Conservation (phyloP, 2,888 invertebrate genomes). For the Oscheius sp. region DNA sequence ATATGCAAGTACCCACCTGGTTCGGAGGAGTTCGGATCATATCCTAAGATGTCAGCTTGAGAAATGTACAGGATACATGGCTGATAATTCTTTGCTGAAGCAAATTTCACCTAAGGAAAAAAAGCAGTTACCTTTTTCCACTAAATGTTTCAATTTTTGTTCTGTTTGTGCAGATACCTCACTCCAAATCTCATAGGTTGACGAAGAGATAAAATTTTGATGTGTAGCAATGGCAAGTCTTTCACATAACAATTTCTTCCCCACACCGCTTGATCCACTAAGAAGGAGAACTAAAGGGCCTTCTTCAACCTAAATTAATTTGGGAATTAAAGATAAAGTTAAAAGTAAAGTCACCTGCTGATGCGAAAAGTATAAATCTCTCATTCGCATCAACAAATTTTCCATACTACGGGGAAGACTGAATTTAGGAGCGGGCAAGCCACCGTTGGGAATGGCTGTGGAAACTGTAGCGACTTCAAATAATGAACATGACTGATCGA, state of each 20-base stretch:
- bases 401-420: neutral
- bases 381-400: conserved; percentile 11
- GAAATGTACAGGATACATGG: conserved; percentile 52
- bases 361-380: conserved; percentile 1
- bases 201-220: conserved; percentile 50
- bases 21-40: conserved; percentile 45
- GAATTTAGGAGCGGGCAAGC: neutral
- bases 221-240: conserved; percentile 47
- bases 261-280: conserved; percentile 52
- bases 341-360: no score
- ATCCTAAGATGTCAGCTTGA: conserved; percentile 50
- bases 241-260: conserved; percentile 49
- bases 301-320: conserved; percentile 26
- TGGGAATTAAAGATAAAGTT: no score
- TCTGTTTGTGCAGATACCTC: conserved; percentile 52
- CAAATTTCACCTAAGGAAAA: no score
- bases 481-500: conserved; percentile 20
- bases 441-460: conserved; percentile 3
- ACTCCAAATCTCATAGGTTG: conserved; percentile 60
- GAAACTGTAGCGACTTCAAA: conserved; percentile 11
- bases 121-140: conserved; percentile 45
- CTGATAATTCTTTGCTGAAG: conserved; percentile 33
- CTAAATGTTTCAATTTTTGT: conserved; percentile 44
- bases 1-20: conserved; percentile 33
- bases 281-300: conserved; percentile 43